Percentiles rank a stretch among this genome's conserved stretches.
Evolutionary conservation across 2,888 invertebrate species (phyloP).

Genomic region (Cenopis cana): DNA sequence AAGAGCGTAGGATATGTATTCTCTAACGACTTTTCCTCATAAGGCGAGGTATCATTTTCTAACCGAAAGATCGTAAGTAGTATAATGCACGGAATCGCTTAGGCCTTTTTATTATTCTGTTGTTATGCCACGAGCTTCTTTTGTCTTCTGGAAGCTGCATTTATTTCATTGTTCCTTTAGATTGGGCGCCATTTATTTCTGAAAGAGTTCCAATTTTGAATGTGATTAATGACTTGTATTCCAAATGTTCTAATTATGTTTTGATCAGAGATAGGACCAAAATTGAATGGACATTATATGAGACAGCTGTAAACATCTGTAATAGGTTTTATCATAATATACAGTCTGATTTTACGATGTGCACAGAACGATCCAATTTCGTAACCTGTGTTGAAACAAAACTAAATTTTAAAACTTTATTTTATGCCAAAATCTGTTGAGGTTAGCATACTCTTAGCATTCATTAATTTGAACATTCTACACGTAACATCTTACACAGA

Average conservation of each 20-base stretch:
- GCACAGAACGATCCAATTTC: too few relatives aligned
- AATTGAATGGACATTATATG: constrained; percentile 3
- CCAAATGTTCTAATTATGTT: constrained; percentile 39
- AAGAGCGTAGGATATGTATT: constrained; percentile 1
- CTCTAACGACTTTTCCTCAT: constrained; percentile 10
- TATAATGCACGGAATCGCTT: neutral
- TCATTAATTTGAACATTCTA: too few relatives aligned
- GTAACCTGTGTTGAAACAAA: too few relatives aligned
- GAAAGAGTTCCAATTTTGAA: constrained; percentile 46
- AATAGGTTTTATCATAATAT: neutral
- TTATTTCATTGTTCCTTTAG: constrained; percentile 55
- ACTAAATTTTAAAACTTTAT: too few relatives aligned
- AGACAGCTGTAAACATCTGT: neutral
- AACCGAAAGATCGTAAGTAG: neutral
- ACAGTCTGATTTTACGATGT: neutral
- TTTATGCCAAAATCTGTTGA: too few relatives aligned
- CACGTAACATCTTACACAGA: neutral
- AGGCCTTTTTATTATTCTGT: neutral
- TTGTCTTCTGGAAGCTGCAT: constrained; percentile 57
- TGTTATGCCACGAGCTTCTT: constrained; percentile 47
- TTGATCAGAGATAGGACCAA: constrained; percentile 21
- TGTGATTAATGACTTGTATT: constrained; percentile 36
- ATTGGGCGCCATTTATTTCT: constrained; percentile 45
- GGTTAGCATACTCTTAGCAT: too few relatives aligned
- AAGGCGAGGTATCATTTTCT: neutral